phyloP scores from a whole-genome alignment of 2,113 vertebrate species.

The Myiagra hebetior region DNA sequence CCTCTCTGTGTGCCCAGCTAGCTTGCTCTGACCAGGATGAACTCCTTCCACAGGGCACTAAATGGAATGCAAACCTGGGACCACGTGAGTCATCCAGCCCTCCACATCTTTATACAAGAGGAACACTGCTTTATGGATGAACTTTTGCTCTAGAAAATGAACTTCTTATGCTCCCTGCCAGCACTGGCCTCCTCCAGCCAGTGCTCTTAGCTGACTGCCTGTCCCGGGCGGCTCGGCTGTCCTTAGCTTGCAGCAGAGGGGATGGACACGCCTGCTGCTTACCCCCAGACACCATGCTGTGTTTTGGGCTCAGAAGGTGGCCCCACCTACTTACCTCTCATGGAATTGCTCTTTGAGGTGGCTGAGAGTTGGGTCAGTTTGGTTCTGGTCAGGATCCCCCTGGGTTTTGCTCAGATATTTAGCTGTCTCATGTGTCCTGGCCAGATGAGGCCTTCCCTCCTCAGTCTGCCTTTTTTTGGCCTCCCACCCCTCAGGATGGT shows the following conservation, averaged over 20 bases:
- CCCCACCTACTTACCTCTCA: constrained; percentile 69
- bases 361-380: constrained; percentile 67
- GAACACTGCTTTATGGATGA: not conserved
- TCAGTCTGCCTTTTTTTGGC: constrained; percentile 65
- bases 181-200: not conserved
- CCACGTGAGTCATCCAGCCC: not conserved
- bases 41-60: not conserved
- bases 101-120: not conserved
- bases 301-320: not conserved
- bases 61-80: not conserved
- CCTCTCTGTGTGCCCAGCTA: not conserved
- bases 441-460: constrained; percentile 65
- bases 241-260: not conserved
- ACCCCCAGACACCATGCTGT: not conserved
- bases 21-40: not conserved
- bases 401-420: constrained; percentile 81
- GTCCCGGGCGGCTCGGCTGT: not conserved
- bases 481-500: constrained; percentile 81
- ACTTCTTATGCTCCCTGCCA: not conserved
- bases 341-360: constrained; percentile 73
- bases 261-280: not conserved
- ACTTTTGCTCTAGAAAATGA: not conserved
- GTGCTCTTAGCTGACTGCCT: not conserved
- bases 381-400: constrained; percentile 65
- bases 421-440: constrained; percentile 73